Evolutionary conservation across 2,888 invertebrate species (phyloP), one percentile per base, ranked within the genome.

Genomic region (Seira sanloemensis): DNA sequence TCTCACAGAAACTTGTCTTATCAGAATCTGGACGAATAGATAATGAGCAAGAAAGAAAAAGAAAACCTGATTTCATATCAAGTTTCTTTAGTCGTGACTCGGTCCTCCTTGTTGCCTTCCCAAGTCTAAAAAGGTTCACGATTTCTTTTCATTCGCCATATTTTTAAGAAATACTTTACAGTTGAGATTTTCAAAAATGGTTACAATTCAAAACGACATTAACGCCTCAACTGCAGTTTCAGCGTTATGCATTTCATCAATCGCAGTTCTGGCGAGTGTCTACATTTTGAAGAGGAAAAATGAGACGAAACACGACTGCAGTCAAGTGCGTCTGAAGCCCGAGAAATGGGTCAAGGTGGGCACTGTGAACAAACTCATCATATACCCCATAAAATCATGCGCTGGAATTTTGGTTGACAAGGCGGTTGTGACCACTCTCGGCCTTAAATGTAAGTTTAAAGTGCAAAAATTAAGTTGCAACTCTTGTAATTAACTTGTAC

Each of bases 331-430:
- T 4, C 58, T 58, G 5, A 77, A 75, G 23, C 88, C 88, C 9
- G 82, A 84, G 7, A 90, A 90, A 58, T 92, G 92, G 92, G 89
- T 89, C 9, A 90, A 90, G 89, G 90, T 91, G 25, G 92, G 91
- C 9, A 88, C 86, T 19, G 90, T 92, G 2, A 88, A 90, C 37
- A 91, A 91, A 84, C 86, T 92, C 18, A 90, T 90, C 77, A 86
- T 90, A 71, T 92, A 91, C 88, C 92, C 92, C 1, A 86, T 92
- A 19, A 92, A 92, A 90, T 92, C 92, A n/a, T 91, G 91, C n/a
- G 90, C 89, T 62, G 91, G 91, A 1, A 90, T 89, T 37, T 81
- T 87, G 19, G 54, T 91, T 0, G 69, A 86, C 7, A 86, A 90
- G 21, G 91, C 91, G 69, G 69, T 89, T 58, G 91, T 91, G 75